Base-by-base conservation (phyloP, 2,888 invertebrate species). In the Napeogenes sylphis region DNA sequence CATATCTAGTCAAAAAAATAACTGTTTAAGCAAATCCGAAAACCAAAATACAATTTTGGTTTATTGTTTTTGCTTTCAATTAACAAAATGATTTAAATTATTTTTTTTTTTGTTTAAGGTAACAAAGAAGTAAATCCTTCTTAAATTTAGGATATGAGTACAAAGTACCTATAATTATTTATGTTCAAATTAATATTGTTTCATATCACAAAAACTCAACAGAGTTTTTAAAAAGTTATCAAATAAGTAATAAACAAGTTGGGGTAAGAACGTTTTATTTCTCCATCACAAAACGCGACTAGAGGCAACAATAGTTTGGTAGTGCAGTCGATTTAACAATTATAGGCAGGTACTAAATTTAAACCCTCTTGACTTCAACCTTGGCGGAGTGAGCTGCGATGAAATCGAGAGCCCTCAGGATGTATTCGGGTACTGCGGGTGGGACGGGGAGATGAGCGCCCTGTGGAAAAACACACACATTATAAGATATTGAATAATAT, bases 331-430 rank as follows among this genome's bases (percentile, higher is more conserved):
- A 65, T n/a, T 71, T 68, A 35, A 35, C 5, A 35, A 35, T 4
- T 35, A 35, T 35, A n/a, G n/a, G n/a, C 5, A 68, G 59, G 59
- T 63, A 58, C 61, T 73, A 71, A 70, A 75, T 68, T 79, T 81
- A 80, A 62, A 73, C 65, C 63, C 47, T 70, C 67, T 70, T 71
- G 61, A 81, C 77, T 71, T 91, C 87, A 55, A 80, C 71, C 79
- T 84, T 73, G 79, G 80, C 81, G 59, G 92, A 87, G 84, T 92
- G 88, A 55, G 87, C 57, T 62, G 73, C 79, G 82, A 90, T 89
- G 78, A 84, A 91, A 70, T 86, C 88, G 61, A 91, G 72, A 51
- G 90, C 77, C 55, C 84, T 82, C 60, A 80, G 66, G 70, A 91
- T 85, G 71, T 82, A 80, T 0, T 84, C 87, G n/a, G 91, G 91